A percentile compares a stretch with the other conserved stretches of the same genome.
phyloP scores from a whole-genome alignment of 2,888 invertebrate species.

The Temnothorax ravouxi region DNA sequence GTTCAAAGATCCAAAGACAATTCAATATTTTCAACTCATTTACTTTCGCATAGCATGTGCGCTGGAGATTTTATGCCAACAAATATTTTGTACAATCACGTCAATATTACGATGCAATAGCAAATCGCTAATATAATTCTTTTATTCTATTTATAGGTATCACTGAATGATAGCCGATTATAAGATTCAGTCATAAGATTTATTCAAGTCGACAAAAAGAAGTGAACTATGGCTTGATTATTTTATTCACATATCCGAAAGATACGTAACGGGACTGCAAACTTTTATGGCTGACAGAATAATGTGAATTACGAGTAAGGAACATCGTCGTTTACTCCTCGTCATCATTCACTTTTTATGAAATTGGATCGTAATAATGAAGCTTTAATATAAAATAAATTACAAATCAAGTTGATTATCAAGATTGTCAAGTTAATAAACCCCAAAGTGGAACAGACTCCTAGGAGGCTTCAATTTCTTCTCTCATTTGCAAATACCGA shows the following conservation, averaged over 20 bases:
- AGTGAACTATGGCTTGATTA: not conserved
- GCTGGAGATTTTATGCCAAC: not conserved
- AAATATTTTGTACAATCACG: not conserved
- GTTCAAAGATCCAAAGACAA: not conserved
- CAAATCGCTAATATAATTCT: not conserved
- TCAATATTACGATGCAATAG: not conserved
- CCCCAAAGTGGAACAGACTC: constrained; percentile 68
- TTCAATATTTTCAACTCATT: not conserved
- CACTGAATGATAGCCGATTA: not conserved
- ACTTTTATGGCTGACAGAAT: not conserved
- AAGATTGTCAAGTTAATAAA: constrained; percentile 77
- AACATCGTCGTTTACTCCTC: constrained; percentile 34
- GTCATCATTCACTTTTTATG: not conserved
- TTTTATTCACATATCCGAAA: not conserved
- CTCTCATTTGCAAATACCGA: not conserved
- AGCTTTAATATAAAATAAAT: constrained; percentile 19
- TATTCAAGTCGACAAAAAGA: not conserved
- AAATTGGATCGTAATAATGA: constrained; percentile 24
- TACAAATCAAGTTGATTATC: constrained; percentile 64
- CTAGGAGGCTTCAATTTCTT: constrained; percentile 61
- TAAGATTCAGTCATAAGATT: constrained; percentile 4
- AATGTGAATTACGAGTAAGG: constrained; percentile 1
- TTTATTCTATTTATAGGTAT: not conserved
- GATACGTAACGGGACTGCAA: not conserved
- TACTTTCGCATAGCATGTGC: not conserved